Evolutionary conservation across 1,140 invertebrate genomes (phyloP).

Genomic region (Rhopalosiphum maidis): DNA sequence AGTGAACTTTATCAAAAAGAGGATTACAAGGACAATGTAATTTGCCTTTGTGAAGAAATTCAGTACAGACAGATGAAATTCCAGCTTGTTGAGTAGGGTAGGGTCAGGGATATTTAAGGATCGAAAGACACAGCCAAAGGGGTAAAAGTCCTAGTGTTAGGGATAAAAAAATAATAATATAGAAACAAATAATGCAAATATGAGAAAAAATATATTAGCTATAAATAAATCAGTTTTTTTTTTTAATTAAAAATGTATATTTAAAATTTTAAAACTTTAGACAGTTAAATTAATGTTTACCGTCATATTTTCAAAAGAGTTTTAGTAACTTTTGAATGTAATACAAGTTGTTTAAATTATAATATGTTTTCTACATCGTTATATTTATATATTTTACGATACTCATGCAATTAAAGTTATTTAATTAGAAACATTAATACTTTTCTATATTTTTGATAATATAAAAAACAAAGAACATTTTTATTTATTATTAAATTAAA

Average conservation of each 20-base stretch:
- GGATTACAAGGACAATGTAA: slow-evolving; percentile 13
- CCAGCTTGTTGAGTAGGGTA: not conserved
- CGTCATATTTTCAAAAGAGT: not conserved
- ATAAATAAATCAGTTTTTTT: not conserved
- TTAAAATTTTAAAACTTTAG: not conserved
- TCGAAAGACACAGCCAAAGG: not conserved
- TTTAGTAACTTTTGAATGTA: not conserved
- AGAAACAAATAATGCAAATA: not conserved
- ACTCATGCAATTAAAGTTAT: not conserved
- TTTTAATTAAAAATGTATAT: not conserved
- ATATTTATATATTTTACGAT: not conserved
- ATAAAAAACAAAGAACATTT: not conserved
- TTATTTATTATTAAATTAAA: not conserved
- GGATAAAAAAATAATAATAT: not conserved
- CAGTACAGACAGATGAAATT: slow-evolving; percentile 23
- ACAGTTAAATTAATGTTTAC: not conserved
- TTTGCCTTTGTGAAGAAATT: slow-evolving; percentile 37
- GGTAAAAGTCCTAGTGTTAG: not conserved
- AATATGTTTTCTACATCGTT: not conserved
- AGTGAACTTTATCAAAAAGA: not conserved
- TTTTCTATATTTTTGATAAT: not conserved
- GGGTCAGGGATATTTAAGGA: not conserved
- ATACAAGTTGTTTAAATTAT: not conserved
- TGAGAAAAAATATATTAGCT: not conserved
- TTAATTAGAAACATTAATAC: not conserved